Base-by-base conservation (phyloP, 2,113 vertebrate genomes). In the Poicephalus meyeri region DNA sequence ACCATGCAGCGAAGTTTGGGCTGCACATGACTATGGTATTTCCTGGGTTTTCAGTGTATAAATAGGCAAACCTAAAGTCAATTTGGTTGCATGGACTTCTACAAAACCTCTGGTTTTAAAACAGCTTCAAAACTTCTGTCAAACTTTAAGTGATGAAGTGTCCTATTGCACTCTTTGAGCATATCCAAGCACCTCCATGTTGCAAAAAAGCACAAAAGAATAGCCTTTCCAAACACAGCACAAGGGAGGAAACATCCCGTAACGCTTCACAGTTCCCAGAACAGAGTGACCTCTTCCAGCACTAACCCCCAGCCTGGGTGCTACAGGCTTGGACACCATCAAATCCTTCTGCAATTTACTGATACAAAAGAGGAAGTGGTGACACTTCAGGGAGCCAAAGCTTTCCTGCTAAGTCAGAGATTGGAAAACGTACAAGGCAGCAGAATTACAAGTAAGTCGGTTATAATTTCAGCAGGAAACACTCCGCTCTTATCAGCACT, bases 381-480 rank as follows among this genome's bases (percentile, higher is more conserved):
- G 86, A 92, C 64, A 79, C 80, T 78, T 84, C 17, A 93, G 64
- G 71, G 87, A 93, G 56, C 37, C 66, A 86, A 60, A 89, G 73
- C 63, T 83, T 70, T 88, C 46, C 79, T 77, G 24, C 72, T 69
- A 74, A 86, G 50, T 15, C 68, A 11, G 4, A 29, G 85, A 89
- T 11, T 61, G 74, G 83, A 89, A 94, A 95, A 91, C 60, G 49
- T 76, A 73, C 93, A 91, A 95, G 92, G 79, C 79, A 79, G 91
- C 95, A 94, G 82, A 96, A 96, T 91, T 82, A 1, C 69, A 94
- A 96, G 29, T 92, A 85, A 44, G 64, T 60, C 3, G 6, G 89
- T 91, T 88, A 53, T 79, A 93, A 91, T 80, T 96, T 88, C 49
- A 91, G 71, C 89, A 94, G 95, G 91, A 96, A 96, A 96, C 42